phyloP scores from a whole-genome alignment of 1,140 invertebrate genomes.

The Drosophila malerkotliana region DNA sequence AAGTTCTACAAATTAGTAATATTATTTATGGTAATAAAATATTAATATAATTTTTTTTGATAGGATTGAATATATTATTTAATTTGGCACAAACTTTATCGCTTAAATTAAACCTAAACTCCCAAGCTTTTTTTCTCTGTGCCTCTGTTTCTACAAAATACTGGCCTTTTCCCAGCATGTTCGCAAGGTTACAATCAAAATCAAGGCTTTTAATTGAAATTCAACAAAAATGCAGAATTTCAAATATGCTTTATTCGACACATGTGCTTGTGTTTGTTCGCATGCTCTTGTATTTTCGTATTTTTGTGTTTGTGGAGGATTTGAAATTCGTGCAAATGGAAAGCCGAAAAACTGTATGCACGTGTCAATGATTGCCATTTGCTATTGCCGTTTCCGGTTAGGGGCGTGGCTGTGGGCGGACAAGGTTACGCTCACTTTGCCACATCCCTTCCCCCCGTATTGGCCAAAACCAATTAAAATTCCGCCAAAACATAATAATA shows the following conservation, averaged over 20 bases:
- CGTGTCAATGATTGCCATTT: conserved; percentile 41
- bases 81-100: neutral
- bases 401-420: conserved; percentile 8
- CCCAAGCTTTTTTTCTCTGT: neutral
- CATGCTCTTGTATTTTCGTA: neutral
- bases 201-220: conserved; percentile 82
- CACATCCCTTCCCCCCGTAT: neutral
- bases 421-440: neutral
- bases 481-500: conserved; percentile 50
- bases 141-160: conserved; percentile 4
- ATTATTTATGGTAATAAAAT: neutral
- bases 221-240: conserved; percentile 71
- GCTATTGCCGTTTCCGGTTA: conserved; percentile 25
- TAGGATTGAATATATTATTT: no score
- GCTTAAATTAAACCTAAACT: neutral
- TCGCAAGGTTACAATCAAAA: conserved; percentile 73
- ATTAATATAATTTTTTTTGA: no score
- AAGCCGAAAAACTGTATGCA: conserved; percentile 33
- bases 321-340: conserved; percentile 37
- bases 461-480: conserved; percentile 54
- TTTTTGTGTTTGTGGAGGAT: conserved; percentile 31
- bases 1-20: neutral
- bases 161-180: conserved; percentile 51
- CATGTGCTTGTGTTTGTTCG: conserved; percentile 4
- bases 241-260: conserved; percentile 34